Conservation (phyloP, 2,797 vertebrate genomes). For the Pipistrellus pipistrellus region DNA sequence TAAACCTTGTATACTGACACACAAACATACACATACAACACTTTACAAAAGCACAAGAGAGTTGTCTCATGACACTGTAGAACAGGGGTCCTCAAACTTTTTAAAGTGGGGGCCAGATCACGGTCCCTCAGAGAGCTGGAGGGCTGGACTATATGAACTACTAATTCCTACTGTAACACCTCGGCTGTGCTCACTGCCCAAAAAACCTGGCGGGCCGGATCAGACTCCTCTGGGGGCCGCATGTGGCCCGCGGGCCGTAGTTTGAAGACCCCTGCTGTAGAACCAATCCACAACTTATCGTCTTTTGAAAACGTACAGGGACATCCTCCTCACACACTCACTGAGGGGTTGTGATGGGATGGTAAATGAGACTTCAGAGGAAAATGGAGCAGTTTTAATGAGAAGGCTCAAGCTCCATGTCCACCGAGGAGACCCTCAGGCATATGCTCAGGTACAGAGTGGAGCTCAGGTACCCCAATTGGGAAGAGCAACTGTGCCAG, state of each 20-base stretch:
- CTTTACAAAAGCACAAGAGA: not conserved
- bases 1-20: not conserved
- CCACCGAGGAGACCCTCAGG: fast-evolving
- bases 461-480: fast-evolving
- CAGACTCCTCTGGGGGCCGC: too few species aligned
- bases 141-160: too few species aligned
- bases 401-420: not conserved
- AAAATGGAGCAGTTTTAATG: not conserved
- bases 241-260: too few species aligned
- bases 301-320: not conserved
- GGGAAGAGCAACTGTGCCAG: not conserved
- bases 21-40: not conserved
- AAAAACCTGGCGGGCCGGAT: too few species aligned
- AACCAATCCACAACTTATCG: not conserved
- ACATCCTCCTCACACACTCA: not conserved
- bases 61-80: not conserved
- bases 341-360: not conserved
- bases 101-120: too few species aligned
- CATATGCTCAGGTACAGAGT: fast-evolving
- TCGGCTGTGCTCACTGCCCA: too few species aligned
- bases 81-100: too few species aligned
- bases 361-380: not conserved
- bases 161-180: too few species aligned
- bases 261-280: too few species aligned
- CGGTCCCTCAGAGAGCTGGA: too few species aligned